These are phyloP conservation scores for Saturnia pavonia DNA, from an alignment of 2,888 invertebrate species.

Conservation along the genomic window DNA sequence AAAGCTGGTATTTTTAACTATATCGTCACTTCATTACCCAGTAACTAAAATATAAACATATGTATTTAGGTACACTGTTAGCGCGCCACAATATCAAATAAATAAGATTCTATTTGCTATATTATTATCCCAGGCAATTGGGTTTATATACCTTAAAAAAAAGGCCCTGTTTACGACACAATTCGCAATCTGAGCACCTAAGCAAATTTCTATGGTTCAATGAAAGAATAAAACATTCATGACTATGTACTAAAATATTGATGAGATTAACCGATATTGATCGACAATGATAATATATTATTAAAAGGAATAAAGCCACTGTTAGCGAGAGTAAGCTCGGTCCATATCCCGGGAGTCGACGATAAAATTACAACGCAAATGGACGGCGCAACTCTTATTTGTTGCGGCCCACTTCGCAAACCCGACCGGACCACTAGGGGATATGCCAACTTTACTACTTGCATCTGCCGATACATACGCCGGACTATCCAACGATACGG, in stretches of 20 bases:
- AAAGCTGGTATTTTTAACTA: too few species aligned
- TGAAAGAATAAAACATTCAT: not conserved
- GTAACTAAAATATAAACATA: not conserved
- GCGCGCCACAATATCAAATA: too few species aligned
- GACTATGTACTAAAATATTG: not conserved
- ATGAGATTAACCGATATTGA: constrained; percentile 8
- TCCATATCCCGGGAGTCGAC: constrained; percentile 61
- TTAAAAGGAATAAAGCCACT: constrained; percentile 59
- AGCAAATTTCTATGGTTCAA: not conserved
- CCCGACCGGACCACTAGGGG: constrained; percentile 60
- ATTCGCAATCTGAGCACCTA: not conserved
- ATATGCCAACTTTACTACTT: constrained; percentile 63
- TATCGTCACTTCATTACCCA: too few species aligned
- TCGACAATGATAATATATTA: constrained; percentile 50
- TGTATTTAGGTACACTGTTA: too few species aligned
- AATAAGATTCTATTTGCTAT: too few species aligned
- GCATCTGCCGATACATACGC: constrained; percentile 45
- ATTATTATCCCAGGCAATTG: not conserved
- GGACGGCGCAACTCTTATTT: constrained; percentile 56
- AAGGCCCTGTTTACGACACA: not conserved
- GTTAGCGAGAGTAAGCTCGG: constrained; percentile 53
- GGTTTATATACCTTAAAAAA: not conserved
- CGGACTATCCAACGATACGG: constrained; percentile 18
- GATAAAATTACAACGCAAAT: constrained; percentile 63
- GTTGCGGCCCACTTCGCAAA: constrained; percentile 60